Evolutionary conservation across 64 coral and sea anemone species (phyloP), one percentile per base, ranked within the genome.

Genomic region (Dendronephthya gigantea): DNA sequence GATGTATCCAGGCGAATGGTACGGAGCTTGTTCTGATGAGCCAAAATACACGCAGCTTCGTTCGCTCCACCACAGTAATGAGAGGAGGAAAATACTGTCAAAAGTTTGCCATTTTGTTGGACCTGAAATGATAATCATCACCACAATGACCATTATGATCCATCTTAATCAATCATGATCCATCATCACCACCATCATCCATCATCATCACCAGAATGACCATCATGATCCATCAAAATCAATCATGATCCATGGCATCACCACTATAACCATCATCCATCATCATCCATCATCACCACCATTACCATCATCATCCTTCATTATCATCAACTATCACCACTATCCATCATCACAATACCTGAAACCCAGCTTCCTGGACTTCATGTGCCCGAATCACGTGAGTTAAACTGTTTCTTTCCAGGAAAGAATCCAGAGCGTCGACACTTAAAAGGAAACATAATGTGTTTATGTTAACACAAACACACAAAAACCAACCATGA

Each of bases 311-410:
- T 45, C 41, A 45, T 45, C 41, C 41, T 6, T 11, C 41, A 45
- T 45, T 11, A 45, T 45, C 41, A 45, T 11, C 9, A 39, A 82
- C 79, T 29, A 62, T 23, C 19, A 62, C 55, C 25, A 62, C 55
- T 23, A 7, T n/a, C 7, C 19, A 62, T n/a, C 8, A n/a, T 62
- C 17, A 27, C 55, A 16, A n/a, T 9, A 93, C 91, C 88, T 93
- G 91, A 31, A 93, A 93, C 4, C 91, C 91, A 41, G 91, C 51
- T 59, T 93, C 83, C 74, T 93, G 91, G 15, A 93, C 91, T 74
- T 93, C 91, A n/a, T 93, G 91, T 48, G 91, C 91, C 11, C 91
- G 82, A 13, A 93, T 93, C 84, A 93, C 91, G 79, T 93, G 91
- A 7, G 88, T 87, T 13, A 93, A 56, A 29, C 79, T 36, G 31